Evolutionary conservation across 2,888 invertebrate genomes (phyloP).

Genomic region (Coelinius sp.): DNA sequence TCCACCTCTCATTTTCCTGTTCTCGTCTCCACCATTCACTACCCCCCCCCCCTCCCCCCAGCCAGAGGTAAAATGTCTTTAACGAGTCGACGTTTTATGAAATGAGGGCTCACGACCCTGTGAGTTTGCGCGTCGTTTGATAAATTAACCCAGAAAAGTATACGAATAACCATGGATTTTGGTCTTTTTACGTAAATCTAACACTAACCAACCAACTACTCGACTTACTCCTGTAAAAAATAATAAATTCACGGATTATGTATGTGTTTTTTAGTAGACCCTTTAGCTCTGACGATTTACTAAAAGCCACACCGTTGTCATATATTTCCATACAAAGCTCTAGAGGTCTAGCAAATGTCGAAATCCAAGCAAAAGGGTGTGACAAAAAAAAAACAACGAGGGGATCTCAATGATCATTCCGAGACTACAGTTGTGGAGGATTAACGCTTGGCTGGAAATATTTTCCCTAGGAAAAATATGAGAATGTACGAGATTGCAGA

Average conservation of each 20-base stretch:
- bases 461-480: constrained; percentile 27
- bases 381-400: constrained; percentile 22
- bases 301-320: constrained; percentile 27
- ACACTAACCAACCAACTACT: constrained; percentile 25
- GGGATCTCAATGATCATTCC: constrained; percentile 37
- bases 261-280: constrained; percentile 5
- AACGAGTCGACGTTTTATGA: constrained; percentile 63
- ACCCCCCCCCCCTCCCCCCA: no score
- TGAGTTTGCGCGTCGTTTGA: constrained; percentile 59
- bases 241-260: constrained; percentile 23
- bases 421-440: constrained; percentile 29
- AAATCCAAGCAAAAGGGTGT: constrained; percentile 30
- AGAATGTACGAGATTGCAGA: neutral
- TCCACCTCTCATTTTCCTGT: neutral
- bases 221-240: constrained; percentile 8
- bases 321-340: constrained; percentile 10
- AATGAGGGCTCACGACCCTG: constrained; percentile 31
- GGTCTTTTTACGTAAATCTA: constrained; percentile 12
- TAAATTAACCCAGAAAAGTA: constrained; percentile 61
- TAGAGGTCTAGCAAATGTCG: constrained; percentile 33
- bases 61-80: constrained; percentile 59
- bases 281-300: constrained; percentile 20
- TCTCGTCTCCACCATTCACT: constrained; percentile 19
- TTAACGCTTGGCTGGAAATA: constrained; percentile 37
- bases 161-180: constrained; percentile 26